Percentiles rank a stretch among this genome's conserved stretches.
Conservation (phyloP, 1,140 invertebrate genomes). For the Hycleus phaleratus region DNA sequence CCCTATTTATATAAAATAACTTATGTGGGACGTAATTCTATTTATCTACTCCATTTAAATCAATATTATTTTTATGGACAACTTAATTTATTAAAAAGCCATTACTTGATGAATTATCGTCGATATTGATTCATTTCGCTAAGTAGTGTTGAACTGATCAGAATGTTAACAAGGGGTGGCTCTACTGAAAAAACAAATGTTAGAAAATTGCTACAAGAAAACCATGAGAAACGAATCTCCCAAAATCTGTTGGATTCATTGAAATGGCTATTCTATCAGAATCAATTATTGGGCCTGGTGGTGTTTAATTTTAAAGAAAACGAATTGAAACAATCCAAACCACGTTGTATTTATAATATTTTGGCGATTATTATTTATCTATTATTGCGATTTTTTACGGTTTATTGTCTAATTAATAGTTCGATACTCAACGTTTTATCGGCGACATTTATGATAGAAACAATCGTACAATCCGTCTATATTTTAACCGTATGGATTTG, state of each 20-base stretch:
- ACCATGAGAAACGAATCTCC: not conserved
- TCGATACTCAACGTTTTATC: not conserved
- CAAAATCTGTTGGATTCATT: not conserved
- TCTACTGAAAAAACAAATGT: too few relatives aligned
- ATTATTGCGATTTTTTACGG: not conserved
- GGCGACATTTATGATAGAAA: not conserved
- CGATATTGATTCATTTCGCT: too few relatives aligned
- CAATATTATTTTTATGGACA: too few relatives aligned
- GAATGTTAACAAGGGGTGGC: not conserved
- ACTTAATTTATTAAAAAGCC: too few relatives aligned
- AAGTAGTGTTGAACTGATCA: not conserved
- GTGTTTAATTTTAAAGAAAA: not conserved
- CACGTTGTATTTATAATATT: not conserved
- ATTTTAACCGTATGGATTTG: not conserved
- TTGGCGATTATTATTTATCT: not conserved
- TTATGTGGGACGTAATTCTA: too few relatives aligned
- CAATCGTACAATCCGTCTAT: not conserved
- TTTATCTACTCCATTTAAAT: too few relatives aligned
- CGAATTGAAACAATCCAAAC: not conserved
- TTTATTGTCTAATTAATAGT: not conserved
- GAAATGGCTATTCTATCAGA: not conserved
- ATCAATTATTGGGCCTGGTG: not conserved
- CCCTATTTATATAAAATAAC: too few relatives aligned
- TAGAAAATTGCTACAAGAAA: not conserved
- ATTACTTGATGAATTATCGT: too few relatives aligned